phyloP scores from a whole-genome alignment of 2,113 vertebrate genomes.

The Nibea albiflora region DNA sequence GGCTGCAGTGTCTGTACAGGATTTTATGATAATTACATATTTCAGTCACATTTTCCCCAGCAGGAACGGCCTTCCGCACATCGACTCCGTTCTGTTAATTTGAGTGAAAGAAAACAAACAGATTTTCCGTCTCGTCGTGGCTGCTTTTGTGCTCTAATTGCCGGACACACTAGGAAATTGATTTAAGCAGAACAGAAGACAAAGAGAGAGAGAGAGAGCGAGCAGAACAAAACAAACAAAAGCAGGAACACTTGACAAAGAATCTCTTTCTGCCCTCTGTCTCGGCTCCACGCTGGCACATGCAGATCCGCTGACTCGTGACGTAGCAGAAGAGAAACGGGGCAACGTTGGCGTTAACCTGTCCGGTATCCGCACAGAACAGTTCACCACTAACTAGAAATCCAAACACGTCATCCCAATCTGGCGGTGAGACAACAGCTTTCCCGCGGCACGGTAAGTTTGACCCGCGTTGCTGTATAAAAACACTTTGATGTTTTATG shows the following conservation, averaged over 20 bases:
- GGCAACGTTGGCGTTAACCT: no score
- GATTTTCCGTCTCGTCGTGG: not conserved
- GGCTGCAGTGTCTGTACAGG: no score
- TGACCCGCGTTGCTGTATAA: not conserved
- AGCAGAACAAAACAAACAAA: conserved; percentile 44
- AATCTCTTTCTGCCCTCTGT: conserved; percentile 15
- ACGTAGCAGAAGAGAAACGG: not conserved
- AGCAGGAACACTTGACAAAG: conserved; percentile 44
- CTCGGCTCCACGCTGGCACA: not conserved
- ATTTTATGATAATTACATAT: not conserved
- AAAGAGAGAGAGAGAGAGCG: conserved; percentile 7
- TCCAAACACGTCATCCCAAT: no score
- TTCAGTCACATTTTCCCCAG: not conserved
- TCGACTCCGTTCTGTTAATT: conserved; percentile 9
- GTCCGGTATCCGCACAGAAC: no score
- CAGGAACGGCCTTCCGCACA: not conserved
- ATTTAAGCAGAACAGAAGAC: conserved; percentile 4
- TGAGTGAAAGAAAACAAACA: conserved; percentile 35
- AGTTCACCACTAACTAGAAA: no score
- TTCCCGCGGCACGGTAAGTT: no score
- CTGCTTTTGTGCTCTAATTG: conserved; percentile 51
- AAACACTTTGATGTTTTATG: not conserved
- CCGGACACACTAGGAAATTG: conserved; percentile 36
- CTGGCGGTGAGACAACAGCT: no score
- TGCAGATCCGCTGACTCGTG: conserved; percentile 1